Evolutionary conservation across 1,140 invertebrate genomes (phyloP), one percentile per base, ranked within the genome.

Genomic region (Pseudomyrmex concolor): DNA sequence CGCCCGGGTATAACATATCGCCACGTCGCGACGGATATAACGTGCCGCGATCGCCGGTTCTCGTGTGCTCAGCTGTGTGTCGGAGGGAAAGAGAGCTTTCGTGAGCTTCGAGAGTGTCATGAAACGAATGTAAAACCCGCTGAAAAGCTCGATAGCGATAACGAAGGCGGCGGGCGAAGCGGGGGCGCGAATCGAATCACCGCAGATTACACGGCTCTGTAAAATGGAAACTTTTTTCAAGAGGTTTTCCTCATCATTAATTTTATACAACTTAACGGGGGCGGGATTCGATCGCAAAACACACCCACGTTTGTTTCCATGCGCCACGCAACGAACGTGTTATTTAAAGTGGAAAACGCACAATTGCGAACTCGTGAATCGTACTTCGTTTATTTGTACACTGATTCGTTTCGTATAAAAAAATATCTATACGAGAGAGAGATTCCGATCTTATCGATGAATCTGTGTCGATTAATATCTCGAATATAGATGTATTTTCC

Each of bases 131-230:
- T 92, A 89, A 92, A 92, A 90, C 91, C 91, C 88, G 91, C 83
- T 92, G 91, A 92, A 93, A 93, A 93, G 91, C 91, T 91, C 86
- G 90, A 89, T 90, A 90, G 87, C 90, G 91, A 93, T 92, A 93
- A 89, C 85, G 84, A 51, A 34, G 5, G 5, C 80, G 83, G 62
- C 76, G 87, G 62, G 77, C 67, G 10, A 63, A 62, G 71, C 63
- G 68, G 64, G 85, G 5, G 34, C 34, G 84, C 66, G 67, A 81
- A 76, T 84, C 81, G 22, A 84, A 85, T 86, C 77, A 64, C 74
- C 57, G 73, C 81, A 67, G 72, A 66, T 89, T 89, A 84, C 84
- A 87, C 87, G 83, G 76, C 76, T 78, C n/a, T 22, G 66, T n/a
- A 80, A 80, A 80, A 59, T 59, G 34, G 25, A 64, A 78, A 70